Evolutionary conservation across 2,888 invertebrate genomes (phyloP), one percentile per base, ranked within the genome.

Genomic region (Euproctis similis): DNA sequence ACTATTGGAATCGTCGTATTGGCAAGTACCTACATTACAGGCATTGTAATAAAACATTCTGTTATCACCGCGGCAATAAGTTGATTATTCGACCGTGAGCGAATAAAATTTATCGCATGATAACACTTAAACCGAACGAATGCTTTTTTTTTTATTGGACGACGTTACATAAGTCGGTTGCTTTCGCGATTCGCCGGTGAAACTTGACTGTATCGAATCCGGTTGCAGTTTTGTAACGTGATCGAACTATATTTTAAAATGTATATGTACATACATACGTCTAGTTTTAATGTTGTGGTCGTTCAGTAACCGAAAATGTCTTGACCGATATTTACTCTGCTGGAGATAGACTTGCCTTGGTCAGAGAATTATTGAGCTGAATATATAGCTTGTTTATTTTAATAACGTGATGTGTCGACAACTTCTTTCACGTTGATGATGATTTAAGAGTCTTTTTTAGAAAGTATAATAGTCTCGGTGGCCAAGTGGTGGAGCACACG

Each of bases 71-170:
- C 50, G 51, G 49, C 57, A n/a, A 56, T 56, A 59, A 65, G 51
- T 61, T 54, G 67, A 71, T 66, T 67, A 65, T 62, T 63, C 55
- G 64, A 57, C 63, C 65, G 65, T 65, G 56, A 61, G 65, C 62
- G 63, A 62, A 66, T 66, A 65, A 61, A 69, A 68, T 62, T 64
- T 72, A 73, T 72, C 68, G 64, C 36, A 41, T 55, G 71, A 72
- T 73, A 73, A 65, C 53, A 47, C 45, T 51, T 51, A 48, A 47
- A 58, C n/a, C n/a, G 46, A 53, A 44, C 51, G 43, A 51, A 49
- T 39, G 42, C 46, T 50, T 53, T 59, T n/a, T n/a, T n/a, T 56
- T 59, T 54, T 57, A 46, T 55, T 46, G 48, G 39, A 53, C 46
- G 50, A 47, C 41, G 39, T 68, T 63, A 65, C 42, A 39, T 64